Evolutionary conservation across 1,140 invertebrate genomes (phyloP), one percentile per base, ranked within the genome.

Genomic region (Plectrocnemia conspersa): DNA sequence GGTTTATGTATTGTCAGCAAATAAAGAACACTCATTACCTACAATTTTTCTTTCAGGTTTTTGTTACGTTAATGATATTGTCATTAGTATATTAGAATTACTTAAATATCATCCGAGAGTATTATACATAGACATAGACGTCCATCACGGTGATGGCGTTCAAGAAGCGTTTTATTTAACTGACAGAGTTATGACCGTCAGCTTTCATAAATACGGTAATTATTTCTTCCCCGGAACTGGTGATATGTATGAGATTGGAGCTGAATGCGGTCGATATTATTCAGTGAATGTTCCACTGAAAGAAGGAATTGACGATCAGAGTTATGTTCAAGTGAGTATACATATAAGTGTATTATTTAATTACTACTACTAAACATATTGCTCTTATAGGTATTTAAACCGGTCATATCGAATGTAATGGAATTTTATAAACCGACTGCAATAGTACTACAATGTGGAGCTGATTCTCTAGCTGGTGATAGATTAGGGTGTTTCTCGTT

Each of bases 161-260:
- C 95, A 99, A 73, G 97, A 99, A 76, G 97, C 97, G 0, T 99
- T 99, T 76, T 98, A 99, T 68, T 76, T 97, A 1, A 98, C 96
- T 0, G 97, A 99, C 72, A 76, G 97, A 40, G 97, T 99, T 0
- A 99, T 99, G 97, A 99, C 97, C 0, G 95, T 98, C 1, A 97
- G 93, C 15, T 99, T 99, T 71, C 97, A 99, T 67, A 97, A 98
- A 74, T 99, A 97, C 73, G 97, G 96, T 5, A 95, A 97, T 66
- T 97, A 91, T 64, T 98, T 97, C 69, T 99, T 99, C 66, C 97
- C 97, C 1, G 94, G 95, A 1, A 98, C 95, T 9, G 93, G 96
- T 1, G 93, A 98, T 70, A 98, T 98, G 95, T 98, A 95, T 68
- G 94, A 98, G 75, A 85, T 95, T 44, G 94, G 94, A 2, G 87